phyloP scores from a whole-genome alignment of 53 echinoderm and acorn worm species.

The Henricia sp. region DNA sequence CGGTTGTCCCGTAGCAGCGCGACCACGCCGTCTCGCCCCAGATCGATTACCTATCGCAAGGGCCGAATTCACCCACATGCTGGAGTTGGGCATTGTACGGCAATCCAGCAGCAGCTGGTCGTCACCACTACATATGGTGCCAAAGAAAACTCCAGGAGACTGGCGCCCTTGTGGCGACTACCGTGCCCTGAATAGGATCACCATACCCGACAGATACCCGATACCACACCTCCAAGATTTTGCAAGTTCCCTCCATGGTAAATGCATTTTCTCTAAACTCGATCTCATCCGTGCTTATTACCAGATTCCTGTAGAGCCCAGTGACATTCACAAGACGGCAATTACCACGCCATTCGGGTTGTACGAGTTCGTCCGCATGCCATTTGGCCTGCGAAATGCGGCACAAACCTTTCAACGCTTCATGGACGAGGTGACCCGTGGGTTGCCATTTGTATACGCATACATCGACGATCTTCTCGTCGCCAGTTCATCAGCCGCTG shows the following conservation, averaged over 20 bases:
- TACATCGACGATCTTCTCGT: constrained; percentile 63
- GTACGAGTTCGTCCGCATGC: constrained; percentile 61
- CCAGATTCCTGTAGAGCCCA: constrained; percentile 66
- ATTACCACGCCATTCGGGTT: constrained; percentile 64
- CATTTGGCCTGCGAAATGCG: constrained; percentile 61
- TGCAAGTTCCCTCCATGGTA: constrained; percentile 2
- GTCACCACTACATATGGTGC: constrained; percentile 56
- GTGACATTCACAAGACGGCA: constrained; percentile 60
- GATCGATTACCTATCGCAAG: constrained; percentile 14
- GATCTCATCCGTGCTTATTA: constrained; percentile 61
- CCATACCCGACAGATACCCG: constrained; percentile 49
- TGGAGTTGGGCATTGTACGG: constrained; percentile 40
- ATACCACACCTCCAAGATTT: constrained; percentile 53
- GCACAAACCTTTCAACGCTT: constrained; percentile 61
- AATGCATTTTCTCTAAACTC: constrained; percentile 45
- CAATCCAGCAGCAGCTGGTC: constrained; percentile 38
- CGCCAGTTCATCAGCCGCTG: constrained; percentile 19
- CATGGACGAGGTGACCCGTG: constrained; percentile 48
- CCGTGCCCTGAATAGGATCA: constrained; percentile 22
- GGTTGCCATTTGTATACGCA: constrained; percentile 49
- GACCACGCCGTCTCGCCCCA: constrained; percentile 27
- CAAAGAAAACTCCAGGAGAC: constrained; percentile 44
- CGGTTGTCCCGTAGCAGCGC: constrained; percentile 4
- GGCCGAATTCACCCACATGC: constrained; percentile 44
- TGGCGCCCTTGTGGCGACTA: constrained; percentile 65